phyloP scores from a whole-genome alignment of 2,888 invertebrate genomes.

The Macaria liturata region DNA sequence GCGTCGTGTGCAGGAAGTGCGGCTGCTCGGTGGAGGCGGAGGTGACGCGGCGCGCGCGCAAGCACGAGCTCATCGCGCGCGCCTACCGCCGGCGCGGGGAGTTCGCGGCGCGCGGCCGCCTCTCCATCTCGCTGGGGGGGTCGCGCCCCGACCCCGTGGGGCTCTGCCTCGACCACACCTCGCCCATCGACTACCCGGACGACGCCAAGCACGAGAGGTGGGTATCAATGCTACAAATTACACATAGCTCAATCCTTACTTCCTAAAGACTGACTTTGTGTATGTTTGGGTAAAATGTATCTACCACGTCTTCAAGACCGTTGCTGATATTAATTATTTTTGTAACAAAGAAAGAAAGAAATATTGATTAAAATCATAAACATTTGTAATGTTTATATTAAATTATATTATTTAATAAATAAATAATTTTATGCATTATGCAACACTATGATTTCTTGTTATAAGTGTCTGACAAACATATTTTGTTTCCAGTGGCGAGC shows the following conservation, averaged over 20 bases:
- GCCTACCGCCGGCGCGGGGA: slow-evolving; percentile 94
- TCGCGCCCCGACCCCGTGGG: slow-evolving; percentile 96
- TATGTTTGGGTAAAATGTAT: no score
- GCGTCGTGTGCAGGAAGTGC: slow-evolving; percentile 83
- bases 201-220: slow-evolving; percentile 75
- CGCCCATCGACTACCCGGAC: slow-evolving; percentile 67
- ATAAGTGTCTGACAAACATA: no score
- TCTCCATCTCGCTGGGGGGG: slow-evolving; percentile 94
- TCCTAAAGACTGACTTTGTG: not conserved
- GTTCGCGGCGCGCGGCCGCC: slow-evolving; percentile 91
- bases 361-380: no score
- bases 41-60: slow-evolving; percentile 84
- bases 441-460: no score
- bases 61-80: slow-evolving; percentile 95
- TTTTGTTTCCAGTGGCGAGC: slow-evolving; percentile 85
- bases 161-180: slow-evolving; percentile 75
- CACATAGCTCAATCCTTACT: no score
- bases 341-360: no score
- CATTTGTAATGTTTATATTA: no score
- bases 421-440: no score
- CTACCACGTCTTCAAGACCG: no score
- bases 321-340: no score
- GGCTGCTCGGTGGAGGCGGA: slow-evolving; percentile 87
- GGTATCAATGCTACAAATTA: not conserved
- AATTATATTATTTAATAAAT: no score